Percentiles rank a stretch among this genome's conserved stretches.
phyloP scores from a whole-genome alignment of 1,140 invertebrate genomes.

The Pogonognathellus flavescens region DNA sequence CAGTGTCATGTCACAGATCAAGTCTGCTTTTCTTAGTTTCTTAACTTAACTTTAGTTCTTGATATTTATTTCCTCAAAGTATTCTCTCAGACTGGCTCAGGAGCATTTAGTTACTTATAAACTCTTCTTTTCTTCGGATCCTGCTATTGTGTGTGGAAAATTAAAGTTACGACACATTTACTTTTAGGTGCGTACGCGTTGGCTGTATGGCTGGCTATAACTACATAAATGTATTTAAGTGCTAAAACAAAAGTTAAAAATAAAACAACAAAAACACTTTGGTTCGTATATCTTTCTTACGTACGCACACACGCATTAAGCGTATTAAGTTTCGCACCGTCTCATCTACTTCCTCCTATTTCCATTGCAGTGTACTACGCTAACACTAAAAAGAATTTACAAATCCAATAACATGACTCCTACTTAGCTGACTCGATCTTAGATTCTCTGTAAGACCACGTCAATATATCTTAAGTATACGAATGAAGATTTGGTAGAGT shows the following conservation, averaged over 20 bases:
- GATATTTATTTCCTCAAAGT: too few relatives aligned
- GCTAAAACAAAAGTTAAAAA: neutral
- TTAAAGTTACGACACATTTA: too few relatives aligned
- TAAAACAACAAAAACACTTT: conserved; percentile 31
- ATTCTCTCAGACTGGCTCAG: too few relatives aligned
- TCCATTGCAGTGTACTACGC: neutral
- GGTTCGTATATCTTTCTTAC: neutral
- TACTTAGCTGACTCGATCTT: neutral
- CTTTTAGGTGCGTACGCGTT: neutral
- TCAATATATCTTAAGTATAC: conserved; percentile 16
- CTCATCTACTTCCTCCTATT: neutral
- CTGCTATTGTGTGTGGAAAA: too few relatives aligned
- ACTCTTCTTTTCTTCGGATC: too few relatives aligned
- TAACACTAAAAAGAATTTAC: conserved; percentile 3
- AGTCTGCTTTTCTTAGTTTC: too few relatives aligned
- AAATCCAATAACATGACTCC: conserved; percentile 47
- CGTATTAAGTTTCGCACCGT: conserved; percentile 3
- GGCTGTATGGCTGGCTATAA: too few relatives aligned
- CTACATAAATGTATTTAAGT: neutral
- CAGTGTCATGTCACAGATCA: too few relatives aligned
- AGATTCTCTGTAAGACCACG: neutral
- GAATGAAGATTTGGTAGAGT: neutral
- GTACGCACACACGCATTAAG: neutral
- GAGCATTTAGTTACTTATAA: too few relatives aligned
- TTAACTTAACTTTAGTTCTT: too few relatives aligned